These are phyloP conservation scores for Malurus splendens DNA, from an alignment of 2,797 vertebrate genomes.

Conservation along the genomic window DNA sequence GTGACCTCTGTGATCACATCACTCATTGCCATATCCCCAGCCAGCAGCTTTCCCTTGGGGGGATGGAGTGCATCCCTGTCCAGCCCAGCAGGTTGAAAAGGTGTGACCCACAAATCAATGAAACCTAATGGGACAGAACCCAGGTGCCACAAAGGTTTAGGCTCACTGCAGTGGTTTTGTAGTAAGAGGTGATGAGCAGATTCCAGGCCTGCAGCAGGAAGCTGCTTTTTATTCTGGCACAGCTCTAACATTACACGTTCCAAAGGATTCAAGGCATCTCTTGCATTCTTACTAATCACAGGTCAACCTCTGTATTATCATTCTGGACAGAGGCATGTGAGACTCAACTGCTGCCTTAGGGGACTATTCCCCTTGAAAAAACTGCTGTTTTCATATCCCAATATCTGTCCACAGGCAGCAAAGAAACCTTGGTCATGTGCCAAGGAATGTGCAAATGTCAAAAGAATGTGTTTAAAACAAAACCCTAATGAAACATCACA, in stretches of 20 bases:
- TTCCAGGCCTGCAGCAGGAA: background rate
- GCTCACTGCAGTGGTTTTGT: background rate
- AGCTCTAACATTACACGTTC: fast-evolving
- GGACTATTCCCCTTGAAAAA: background rate
- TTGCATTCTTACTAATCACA: background rate
- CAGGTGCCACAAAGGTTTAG: background rate
- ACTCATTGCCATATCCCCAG: slow-evolving; percentile 11
- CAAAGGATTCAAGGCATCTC: background rate
- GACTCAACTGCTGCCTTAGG: background rate
- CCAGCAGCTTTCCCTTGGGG: background rate
- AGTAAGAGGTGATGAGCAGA: background rate
- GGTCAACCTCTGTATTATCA: background rate
- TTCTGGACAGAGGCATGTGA: background rate
- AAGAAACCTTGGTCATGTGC: background rate
- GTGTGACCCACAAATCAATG: background rate
- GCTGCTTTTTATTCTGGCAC: background rate
- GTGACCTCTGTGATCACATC: background rate
- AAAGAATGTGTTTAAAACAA: background rate
- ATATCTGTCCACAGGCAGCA: background rate
- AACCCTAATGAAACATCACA: background rate
- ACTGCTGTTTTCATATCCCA: background rate
- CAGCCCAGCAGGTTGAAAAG: background rate
- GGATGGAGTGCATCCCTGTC: background rate
- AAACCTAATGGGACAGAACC: slow-evolving; percentile 6
- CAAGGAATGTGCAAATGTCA: background rate